These are phyloP conservation scores for Leguminivora glycinivorella DNA, from an alignment of 1,140 invertebrate genomes.

Conservation along the genomic window DNA sequence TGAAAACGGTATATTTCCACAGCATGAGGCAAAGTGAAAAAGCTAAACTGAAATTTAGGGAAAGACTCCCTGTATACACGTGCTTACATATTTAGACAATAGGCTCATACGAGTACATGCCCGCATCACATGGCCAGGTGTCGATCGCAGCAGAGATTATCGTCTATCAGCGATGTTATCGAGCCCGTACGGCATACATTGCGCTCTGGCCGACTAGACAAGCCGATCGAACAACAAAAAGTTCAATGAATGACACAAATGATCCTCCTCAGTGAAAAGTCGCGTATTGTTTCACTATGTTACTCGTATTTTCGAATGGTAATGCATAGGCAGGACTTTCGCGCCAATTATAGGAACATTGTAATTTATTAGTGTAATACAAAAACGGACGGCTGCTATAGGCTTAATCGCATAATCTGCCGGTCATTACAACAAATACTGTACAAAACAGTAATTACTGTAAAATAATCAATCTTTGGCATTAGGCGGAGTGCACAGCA, in stretches of 20 bases:
- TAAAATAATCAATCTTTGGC: constrained; percentile 53
- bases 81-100: constrained; percentile 21
- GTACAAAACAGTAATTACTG: constrained; percentile 53
- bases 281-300: neutral
- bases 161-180: constrained; percentile 19
- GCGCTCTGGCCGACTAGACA: neutral
- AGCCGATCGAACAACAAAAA: constrained; percentile 12
- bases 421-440: constrained; percentile 40
- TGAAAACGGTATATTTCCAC: neutral
- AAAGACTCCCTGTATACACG: constrained; percentile 8
- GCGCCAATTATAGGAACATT: neutral
- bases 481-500: constrained; percentile 62
- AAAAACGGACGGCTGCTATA: neutral
- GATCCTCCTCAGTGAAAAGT: neutral
- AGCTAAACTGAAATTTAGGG: constrained; percentile 1
- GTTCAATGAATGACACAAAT: constrained; percentile 10
- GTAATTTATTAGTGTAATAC: neutral
- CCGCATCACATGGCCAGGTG: constrained; percentile 27
- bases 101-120: constrained; percentile 14
- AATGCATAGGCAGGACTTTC: neutral
- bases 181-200: constrained; percentile 9
- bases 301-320: neutral
- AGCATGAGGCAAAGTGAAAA: neutral
- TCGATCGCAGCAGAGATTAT: constrained; percentile 19
- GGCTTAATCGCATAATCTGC: constrained; percentile 8